Evolutionary conservation across 2,888 invertebrate genomes (phyloP), one percentile per base, ranked within the genome.

Genomic region (Margaritifera margaritifera): DNA sequence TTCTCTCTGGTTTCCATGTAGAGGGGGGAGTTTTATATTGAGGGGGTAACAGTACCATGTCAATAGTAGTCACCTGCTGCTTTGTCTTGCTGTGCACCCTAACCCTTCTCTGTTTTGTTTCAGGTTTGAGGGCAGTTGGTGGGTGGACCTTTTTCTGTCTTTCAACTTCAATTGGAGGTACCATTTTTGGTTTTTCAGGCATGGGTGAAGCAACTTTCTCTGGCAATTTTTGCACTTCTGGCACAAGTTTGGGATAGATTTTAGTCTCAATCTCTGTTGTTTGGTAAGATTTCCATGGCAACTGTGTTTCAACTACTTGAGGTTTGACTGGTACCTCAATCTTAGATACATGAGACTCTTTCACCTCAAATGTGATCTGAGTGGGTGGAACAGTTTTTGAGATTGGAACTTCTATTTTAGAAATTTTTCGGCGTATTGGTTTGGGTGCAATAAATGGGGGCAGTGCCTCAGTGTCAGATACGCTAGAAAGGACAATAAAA

Each of bases 381-480:
- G 42, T 42, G 42, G 15, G 42, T 42, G 42, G 42, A 42, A 11
- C 42, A 15, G 42, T 15, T 15, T 42, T 15, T 42, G 42, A 42
- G 15, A 42, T 42, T 42, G 42, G 42, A 42, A 42, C 42, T 42
- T 42, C 42, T 42, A 42, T 15, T 42, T 42, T 42, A 42, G 42
- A 42, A 42, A 42, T 42, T 42, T 63, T 57, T 62, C 68, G 74
- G 58, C 68, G 74, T 25, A 72, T 60, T 54, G 75, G 80, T 60
- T 78, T 78, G 22, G 78, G 78, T 54, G 63, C 66, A 27, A 78
- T 56, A 25, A 70, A 69, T 58, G 73, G 75, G 25, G 75, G 76
- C 66, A 56, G 57, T 64, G 73, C 56, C 52, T 75, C 75, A 50
- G 74, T 66, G 52, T 75, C 74, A 58, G 74, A 75, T 72, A 72